Evolutionary conservation across 2,888 invertebrate species (phyloP), one percentile per base, ranked within the genome.

Genomic region (Erannis defoliaria): DNA sequence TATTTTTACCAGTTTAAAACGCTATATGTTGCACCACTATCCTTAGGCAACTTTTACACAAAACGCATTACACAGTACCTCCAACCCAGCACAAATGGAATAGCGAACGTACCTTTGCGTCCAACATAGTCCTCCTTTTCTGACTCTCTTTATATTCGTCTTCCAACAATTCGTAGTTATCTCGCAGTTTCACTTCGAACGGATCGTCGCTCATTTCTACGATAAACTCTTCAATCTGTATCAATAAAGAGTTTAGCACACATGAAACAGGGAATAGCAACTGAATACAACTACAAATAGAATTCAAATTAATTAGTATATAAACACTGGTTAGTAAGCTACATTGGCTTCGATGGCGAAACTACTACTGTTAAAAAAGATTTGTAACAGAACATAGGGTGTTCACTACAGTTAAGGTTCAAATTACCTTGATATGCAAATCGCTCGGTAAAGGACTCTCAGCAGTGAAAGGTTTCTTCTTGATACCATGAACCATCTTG

Each of bases 201-300:
- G 99, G 99, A 94, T 99, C 99, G 81, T 99, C 99, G 70, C 97
- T 97, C 90, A 99, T 96, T 91, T 99, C 98, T 73, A 99, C 95
- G 1, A 97, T 85, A 77, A 98, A 96, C 77, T 97, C 97, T 89
- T 98, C 96, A 19, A 97, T 95, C 96, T 97, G 77, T 48, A 87
- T 86, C 57, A 38, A 38, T 8, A 33, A 4, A 35, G 26, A 5
- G 9, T 29, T 9, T 29, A 29, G 26, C 19, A 46, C 14, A 18
- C 6, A 29, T 10, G n/a, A 8, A 49, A 35, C n/a, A n/a, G n/a
- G n/a, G n/a, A 5, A 16, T 43, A 55, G 2, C 19, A 8, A 10
- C 51, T 26, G 21, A n/a, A 26, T 14, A 10, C n/a, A 6, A 14
- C 6, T 37, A 6, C 5, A 14, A 37, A 37, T 37, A 37, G 14